A percentile compares a stretch with the other conserved stretches of the same genome.
Conservation (phyloP, 2,888 invertebrate genomes). For the Mythimna ferrago region DNA sequence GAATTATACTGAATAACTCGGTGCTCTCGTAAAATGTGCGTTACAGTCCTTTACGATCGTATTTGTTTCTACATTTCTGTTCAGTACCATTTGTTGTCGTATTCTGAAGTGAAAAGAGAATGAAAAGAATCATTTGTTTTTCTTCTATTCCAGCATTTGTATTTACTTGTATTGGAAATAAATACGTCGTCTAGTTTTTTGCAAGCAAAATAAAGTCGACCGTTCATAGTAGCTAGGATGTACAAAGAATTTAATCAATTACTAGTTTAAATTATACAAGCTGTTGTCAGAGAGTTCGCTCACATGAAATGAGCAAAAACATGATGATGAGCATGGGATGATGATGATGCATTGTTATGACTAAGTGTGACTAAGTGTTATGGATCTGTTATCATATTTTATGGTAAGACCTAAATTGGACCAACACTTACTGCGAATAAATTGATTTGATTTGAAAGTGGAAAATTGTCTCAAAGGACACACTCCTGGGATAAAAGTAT, state of each 20-base stretch:
- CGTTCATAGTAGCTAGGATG: background rate
- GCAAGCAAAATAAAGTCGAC: background rate
- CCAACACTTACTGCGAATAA: no score
- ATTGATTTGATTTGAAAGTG: no score
- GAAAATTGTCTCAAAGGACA: no score
- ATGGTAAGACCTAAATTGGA: no score
- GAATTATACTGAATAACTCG: constrained; percentile 73
- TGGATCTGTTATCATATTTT: no score
- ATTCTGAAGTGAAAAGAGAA: background rate
- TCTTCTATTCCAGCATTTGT: background rate
- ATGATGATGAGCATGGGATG: no score
- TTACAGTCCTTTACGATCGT: constrained; percentile 70
- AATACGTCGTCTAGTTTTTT: background rate
- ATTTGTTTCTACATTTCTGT: constrained; percentile 66
- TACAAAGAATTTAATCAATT: background rate
- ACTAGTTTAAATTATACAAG: background rate
- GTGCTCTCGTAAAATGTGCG: constrained; percentile 71
- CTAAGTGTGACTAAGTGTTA: no score
- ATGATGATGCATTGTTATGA: no score
- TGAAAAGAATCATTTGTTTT: background rate
- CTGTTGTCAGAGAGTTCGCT: no score
- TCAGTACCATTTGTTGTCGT: constrained; percentile 59
- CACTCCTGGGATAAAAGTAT: no score
- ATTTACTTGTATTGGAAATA: background rate
- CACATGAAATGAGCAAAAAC: no score